phyloP scores from a whole-genome alignment of 2,797 vertebrate species.

The Sciurus vulgaris region DNA sequence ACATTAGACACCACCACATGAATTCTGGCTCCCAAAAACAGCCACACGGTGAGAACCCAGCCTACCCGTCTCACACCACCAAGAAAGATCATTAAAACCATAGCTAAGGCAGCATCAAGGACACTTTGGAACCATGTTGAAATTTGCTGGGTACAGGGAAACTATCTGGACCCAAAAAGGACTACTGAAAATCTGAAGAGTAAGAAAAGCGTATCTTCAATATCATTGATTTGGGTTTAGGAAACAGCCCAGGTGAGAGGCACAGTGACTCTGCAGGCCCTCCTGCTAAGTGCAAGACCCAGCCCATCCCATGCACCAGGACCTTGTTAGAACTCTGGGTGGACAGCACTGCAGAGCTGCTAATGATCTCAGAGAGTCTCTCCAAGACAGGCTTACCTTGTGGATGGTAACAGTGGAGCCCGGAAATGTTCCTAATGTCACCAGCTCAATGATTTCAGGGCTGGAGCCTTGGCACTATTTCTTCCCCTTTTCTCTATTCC shows the following conservation, averaged over 20 bases:
- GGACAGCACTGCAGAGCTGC: not conserved
- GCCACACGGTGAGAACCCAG: not conserved
- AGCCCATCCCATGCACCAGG: not conserved
- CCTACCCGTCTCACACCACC: too few relatives aligned
- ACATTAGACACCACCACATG: not conserved
- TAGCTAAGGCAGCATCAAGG: not conserved
- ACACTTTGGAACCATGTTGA: not conserved
- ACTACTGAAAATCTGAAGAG: slow-evolving; percentile 17
- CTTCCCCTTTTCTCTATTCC: not conserved
- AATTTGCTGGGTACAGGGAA: not conserved
- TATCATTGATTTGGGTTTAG: not conserved
- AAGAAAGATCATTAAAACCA: not conserved
- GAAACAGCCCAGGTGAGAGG: not conserved
- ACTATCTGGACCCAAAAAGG: not conserved
- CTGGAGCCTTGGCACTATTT: not conserved
- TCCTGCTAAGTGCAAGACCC: not conserved
- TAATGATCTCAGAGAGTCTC: not conserved
- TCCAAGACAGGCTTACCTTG: not conserved
- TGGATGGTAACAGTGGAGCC: not conserved
- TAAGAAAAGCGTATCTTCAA: not conserved
- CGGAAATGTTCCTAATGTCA: not conserved
- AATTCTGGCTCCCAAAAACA: not conserved
- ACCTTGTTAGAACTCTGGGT: not conserved
- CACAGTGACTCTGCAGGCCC: not conserved
- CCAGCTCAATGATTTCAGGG: not conserved